Conservation (phyloP, 2,797 vertebrate genomes). For the Pelobates cultripes region DNA sequence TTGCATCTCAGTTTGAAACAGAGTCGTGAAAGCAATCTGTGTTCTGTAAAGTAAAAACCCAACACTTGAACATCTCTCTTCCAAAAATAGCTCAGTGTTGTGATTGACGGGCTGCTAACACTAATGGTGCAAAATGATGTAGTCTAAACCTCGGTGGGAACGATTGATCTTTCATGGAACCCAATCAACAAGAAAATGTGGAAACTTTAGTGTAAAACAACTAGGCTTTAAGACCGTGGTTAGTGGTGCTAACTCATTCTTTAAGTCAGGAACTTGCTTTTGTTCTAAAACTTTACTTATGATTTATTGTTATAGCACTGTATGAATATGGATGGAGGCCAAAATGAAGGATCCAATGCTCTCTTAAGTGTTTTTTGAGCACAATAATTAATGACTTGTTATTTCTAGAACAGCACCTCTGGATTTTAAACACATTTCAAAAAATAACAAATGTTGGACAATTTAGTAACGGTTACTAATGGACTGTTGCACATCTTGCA, state of each 20-base stretch:
- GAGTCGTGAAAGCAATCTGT: conserved; percentile 10
- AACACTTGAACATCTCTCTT: neutral
- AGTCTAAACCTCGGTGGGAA: conserved; percentile 15
- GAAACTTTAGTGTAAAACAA: conserved; percentile 26
- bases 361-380: conserved; percentile 37
- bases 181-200: conserved; percentile 16
- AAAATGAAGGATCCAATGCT: conserved; percentile 17
- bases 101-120: conserved; percentile 21
- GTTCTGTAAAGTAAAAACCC: conserved; percentile 1
- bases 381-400: conserved; percentile 53
- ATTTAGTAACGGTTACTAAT: conserved; percentile 27
- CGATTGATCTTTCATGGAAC: conserved; percentile 15
- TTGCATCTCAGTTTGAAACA: neutral
- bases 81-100: conserved; percentile 11
- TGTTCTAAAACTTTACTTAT: conserved; percentile 13
- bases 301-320: conserved; percentile 37
- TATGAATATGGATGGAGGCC: conserved; percentile 40
- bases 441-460: conserved; percentile 44
- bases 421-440: conserved; percentile 33
- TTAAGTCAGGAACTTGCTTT: conserved; percentile 13
- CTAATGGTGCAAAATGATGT: conserved; percentile 24
- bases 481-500: conserved; percentile 42
- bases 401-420: conserved; percentile 46
- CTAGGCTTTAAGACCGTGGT: neutral
- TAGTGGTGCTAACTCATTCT: conserved; percentile 24